Percentiles rank a stretch among this genome's conserved stretches.
Conservation (phyloP, 2,797 vertebrate genomes). For the Falco columbarius region DNA sequence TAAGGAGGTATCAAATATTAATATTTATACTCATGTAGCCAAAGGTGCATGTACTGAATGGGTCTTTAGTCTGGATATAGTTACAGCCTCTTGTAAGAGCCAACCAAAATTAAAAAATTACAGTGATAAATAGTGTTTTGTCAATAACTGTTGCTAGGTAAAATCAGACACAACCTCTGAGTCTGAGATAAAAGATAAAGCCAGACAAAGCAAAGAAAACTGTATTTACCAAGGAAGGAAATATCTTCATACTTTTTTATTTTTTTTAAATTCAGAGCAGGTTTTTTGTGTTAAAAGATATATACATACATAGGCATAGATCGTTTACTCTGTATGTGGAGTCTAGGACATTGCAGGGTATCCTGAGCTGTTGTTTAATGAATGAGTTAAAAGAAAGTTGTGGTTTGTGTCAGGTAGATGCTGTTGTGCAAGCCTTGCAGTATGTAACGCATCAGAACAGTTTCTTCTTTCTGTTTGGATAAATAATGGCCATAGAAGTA, state of each 20-base stretch:
- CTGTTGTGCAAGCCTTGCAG: background rate
- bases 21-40: background rate
- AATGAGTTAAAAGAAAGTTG: background rate
- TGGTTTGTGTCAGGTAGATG: background rate
- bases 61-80: background rate
- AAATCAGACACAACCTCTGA: background rate
- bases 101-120: background rate
- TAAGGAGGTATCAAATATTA: slow-evolving; percentile 35
- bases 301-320: background rate
- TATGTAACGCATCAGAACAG: background rate
- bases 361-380: background rate
- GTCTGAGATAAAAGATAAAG: background rate
- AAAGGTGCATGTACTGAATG: background rate
- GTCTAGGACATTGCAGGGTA: background rate
- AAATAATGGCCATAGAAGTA: background rate
- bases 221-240: background rate
- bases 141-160: background rate
- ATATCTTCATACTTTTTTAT: background rate
- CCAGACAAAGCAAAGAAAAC: background rate
- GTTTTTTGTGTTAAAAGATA: background rate
- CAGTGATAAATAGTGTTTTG: slow-evolving; percentile 13
- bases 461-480: background rate
- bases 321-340: background rate
- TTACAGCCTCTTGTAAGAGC: background rate
- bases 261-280: background rate